Evolutionary conservation across 1,140 invertebrate genomes (phyloP), one percentile per base, ranked within the genome.

Genomic region (Brachionus calyciflorus): DNA sequence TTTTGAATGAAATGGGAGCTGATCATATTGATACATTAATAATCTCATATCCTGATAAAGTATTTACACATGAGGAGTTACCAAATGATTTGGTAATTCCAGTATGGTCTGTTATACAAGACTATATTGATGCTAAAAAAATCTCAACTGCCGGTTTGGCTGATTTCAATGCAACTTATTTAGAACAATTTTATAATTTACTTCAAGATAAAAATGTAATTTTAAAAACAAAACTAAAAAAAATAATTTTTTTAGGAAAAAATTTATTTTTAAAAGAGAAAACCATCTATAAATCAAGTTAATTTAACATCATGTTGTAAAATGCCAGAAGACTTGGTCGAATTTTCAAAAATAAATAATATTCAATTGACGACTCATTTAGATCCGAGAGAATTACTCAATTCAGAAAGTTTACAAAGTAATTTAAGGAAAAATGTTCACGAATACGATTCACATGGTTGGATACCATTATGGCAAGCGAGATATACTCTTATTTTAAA

Each of bases 231-330:
- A 26, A 26, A 7, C 26, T 5, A 57, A 0, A 10, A 3, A 28
- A 30, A 57, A 30, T 28, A 14, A 30, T 6, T 48, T 49, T 53
- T 69, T 26, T 12, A 44, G 5, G 19, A 9, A 57, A 48, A 41
- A 68, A 41, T 1, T 48, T 5, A 33, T 48, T 48, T 41, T 68
- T 40, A 3, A 14, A 33, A 90, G 88, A 82, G 93, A 1, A 93
- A 93, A 80, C 95, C 95, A 17, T 89, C 88, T 78, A 93, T 96
- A 76, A 90, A 96, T 78, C 95, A 99, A 87, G 94, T 98, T 77
- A 97, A 95, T 86, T 88, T 98, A 57, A 90, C 93, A 1, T 91
- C 91, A 2, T 98, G 95, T 84, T 98, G 96, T 87, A 91, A 96
- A 3, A 94, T 98, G 77, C 94, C 95, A 12, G 90, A 91, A 21